Evolutionary conservation across 2,888 invertebrate genomes (phyloP), one percentile per base, ranked within the genome.

Genomic region (Lamproptera curius): DNA sequence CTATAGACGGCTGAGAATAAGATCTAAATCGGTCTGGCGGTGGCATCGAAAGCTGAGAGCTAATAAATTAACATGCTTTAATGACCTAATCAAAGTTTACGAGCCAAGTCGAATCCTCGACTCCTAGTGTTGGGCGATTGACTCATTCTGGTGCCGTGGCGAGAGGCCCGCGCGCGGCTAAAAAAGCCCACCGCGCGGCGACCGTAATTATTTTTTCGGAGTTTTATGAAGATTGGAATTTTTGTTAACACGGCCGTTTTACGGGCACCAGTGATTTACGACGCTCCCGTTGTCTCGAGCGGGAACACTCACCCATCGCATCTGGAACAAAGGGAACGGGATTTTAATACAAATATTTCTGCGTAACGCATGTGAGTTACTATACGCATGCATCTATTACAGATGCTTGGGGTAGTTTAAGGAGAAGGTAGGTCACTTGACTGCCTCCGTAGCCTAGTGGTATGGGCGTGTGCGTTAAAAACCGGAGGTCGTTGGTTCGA

Each of bases 281-380:
- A 49, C 46, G 64, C 70, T 76, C 78, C 75, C 74, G 71, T 63
- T 65, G 64, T 65, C 62, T 64, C 58, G 52, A 11, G 54, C 51
- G 51, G 34, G 39, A 16, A 38, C 52, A 91, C 93, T 93, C 91
- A 93, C 93, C 93, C 91, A 93, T 92, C 81, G 92, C 92, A 90
- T 93, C 93, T 93, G 93, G 73, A 93, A 93, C 92, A 92, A 90
- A 89, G 75, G 68, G 78, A 68, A 53, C 52, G n/a, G 23, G 14
- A 42, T 41, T 36, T 58, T 60, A 58, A 47, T 54, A 43, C 28
- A 46, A 34, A 1, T 15, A 28, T 15, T 33, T 40, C 26, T 39
- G 40, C 34, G 23, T 40, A n/a, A n/a, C n/a, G n/a, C n/a, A n/a
- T n/a, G n/a, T n/a, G n/a, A n/a, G n/a, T n/a, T n/a, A n/a, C n/a